Evolutionary conservation across 2,888 invertebrate genomes (phyloP), one percentile per base, ranked within the genome.

Genomic region (Drosophila paranaensis): DNA sequence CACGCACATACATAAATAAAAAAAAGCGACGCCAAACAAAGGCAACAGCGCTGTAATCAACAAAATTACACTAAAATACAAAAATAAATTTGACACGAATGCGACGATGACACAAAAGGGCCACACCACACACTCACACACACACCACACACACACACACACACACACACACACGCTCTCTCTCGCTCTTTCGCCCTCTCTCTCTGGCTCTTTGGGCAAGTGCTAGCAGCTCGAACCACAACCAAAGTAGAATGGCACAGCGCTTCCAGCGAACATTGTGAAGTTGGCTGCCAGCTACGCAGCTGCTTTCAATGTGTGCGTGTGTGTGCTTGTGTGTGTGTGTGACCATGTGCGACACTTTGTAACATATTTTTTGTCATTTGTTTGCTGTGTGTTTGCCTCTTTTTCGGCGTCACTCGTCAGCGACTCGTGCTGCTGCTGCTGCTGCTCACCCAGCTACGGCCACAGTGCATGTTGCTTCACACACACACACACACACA

Each of bases 341-440:
- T 20, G 54, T 74, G 88, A 73, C 78, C 87, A 74, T 86, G 84
- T 88, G 83, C 87, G 83, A 88, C 84, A 87, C 83, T 88, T 87
- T 84, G 83, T 88, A 87, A 87, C 89, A 89, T 84, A 89, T 88
- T 84, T 83, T 83, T 88, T 86, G 83, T 71, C 88, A 82, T 88
- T 86, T 83, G 85, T 79, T 84, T 84, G 61, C 82, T 53, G 70
- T 73, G 77, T 74, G 80, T 65, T 82, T 80, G 82, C 70, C 79
- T 68, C 81, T 77, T 82, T 82, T 88, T 88, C 75, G 86, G 86
- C 80, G 73, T 82, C 69, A 72, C 83, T 86, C 82, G 77, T 79
- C 83, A 83, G 71, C 61, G 67, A 56, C 70, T 57, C 60, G 43
- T 53, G 13, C 56, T 61, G 66, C 40, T 42, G 66, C 40, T 42